Evolutionary conservation across 2,888 invertebrate genomes (phyloP).

Genomic region (Cremastinae sp.): DNA sequence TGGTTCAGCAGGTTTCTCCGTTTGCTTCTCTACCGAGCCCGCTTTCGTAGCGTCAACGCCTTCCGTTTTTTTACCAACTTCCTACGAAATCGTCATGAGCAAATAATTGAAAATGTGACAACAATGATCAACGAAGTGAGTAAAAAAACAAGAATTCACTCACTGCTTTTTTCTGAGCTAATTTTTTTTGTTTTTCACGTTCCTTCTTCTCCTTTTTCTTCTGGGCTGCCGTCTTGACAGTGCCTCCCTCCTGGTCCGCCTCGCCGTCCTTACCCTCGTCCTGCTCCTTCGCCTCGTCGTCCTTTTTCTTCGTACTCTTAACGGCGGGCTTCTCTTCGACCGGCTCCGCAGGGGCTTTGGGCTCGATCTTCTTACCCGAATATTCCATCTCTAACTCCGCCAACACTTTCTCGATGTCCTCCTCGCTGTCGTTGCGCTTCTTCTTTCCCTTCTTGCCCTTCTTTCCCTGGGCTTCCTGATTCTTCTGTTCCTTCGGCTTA

Average conservation of each 20-base stretch:
- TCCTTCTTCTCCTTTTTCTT: conserved; percentile 95
- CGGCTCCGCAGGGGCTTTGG: conserved; percentile 70
- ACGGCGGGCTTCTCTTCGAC: conserved; percentile 61
- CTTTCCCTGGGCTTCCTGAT: conserved; percentile 81
- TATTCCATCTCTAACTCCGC: conserved; percentile 92
- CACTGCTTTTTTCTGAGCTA: conserved; percentile 84
- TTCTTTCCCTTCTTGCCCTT: conserved; percentile 88
- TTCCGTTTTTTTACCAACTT: conserved; percentile 71
- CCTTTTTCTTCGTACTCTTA: conserved; percentile 76
- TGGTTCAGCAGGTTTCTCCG: conserved; percentile 62
- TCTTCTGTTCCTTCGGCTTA: conserved; percentile 76
- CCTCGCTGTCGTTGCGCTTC: conserved; percentile 89
- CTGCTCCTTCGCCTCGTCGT: conserved; percentile 64
- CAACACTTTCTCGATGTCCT: conserved; percentile 90
- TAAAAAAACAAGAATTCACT: conserved; percentile 26
- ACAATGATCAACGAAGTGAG: background rate
- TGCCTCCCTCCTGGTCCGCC: conserved; percentile 80
- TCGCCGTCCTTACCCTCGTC: conserved; percentile 65
- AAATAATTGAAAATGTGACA: background rate
- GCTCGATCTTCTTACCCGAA: conserved; percentile 84
- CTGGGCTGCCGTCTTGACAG: conserved; percentile 91
- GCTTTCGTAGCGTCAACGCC: conserved; percentile 77
- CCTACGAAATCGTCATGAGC: conserved; percentile 64
- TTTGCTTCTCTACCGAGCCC: conserved; percentile 54
- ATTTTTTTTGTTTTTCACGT: conserved; percentile 88